Evolutionary conservation across 2,113 vertebrate genomes (phyloP).

Genomic region (Pungitius pungitius): DNA sequence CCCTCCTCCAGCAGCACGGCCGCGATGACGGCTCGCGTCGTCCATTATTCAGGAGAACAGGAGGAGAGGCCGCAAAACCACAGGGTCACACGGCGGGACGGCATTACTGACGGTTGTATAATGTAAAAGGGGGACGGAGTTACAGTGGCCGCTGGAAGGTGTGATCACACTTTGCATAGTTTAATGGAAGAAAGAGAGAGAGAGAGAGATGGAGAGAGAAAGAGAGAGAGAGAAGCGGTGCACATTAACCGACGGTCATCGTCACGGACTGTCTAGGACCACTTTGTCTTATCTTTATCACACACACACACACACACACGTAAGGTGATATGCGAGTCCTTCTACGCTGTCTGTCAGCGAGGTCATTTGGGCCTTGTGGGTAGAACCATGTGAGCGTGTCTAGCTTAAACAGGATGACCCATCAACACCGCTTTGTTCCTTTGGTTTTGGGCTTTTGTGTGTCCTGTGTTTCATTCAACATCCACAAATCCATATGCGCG

Average conservation of each 20-base stretch:
- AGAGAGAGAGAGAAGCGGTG: neutral
- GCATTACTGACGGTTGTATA: slow-evolving; percentile 22
- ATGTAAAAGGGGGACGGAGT: slow-evolving; percentile 22
- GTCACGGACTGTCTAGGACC: slow-evolving; percentile 67
- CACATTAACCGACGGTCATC: slow-evolving; percentile 57
- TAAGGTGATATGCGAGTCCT: neutral
- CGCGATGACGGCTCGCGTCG: slow-evolving; percentile 52
- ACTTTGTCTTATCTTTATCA: slow-evolving; percentile 27
- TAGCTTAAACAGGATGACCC: slow-evolving; percentile 16
- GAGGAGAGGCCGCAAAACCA: slow-evolving; percentile 72
- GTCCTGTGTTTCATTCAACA: slow-evolving; percentile 32
- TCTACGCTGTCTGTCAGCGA: neutral
- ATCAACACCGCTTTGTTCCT: slow-evolving; percentile 19
- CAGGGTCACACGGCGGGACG: slow-evolving; percentile 50
- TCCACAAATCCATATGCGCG: neutral
- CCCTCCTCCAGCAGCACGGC: slow-evolving; percentile 43
- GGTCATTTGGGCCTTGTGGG: slow-evolving; percentile 10
- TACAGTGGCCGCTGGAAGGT: slow-evolving; percentile 1
- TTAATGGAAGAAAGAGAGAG: neutral
- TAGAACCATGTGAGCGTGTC: slow-evolving; percentile 8
- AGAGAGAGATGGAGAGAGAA: too few species aligned
- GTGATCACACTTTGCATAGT: neutral
- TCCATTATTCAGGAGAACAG: slow-evolving; percentile 83
- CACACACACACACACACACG: slow-evolving; percentile 14
- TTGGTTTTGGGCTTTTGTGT: slow-evolving; percentile 19